A percentile compares a stretch with the other conserved stretches of the same genome.
Conservation (phyloP, 2,797 vertebrate species). For the Poeciliopsis paucimaculata region DNA sequence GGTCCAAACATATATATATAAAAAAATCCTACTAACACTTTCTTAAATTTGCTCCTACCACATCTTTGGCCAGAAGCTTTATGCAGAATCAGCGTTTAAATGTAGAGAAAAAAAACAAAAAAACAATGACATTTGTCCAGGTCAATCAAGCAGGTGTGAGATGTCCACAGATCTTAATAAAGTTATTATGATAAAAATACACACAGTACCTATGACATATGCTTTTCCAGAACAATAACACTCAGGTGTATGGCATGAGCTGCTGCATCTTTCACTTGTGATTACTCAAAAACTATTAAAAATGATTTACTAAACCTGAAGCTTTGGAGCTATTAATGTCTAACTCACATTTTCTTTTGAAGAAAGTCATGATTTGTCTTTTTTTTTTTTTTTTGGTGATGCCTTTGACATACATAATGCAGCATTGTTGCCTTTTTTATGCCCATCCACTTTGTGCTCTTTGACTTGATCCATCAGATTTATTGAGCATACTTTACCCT, state of each 20-base stretch:
- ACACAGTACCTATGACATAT: neutral
- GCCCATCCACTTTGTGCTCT: conserved; percentile 17
- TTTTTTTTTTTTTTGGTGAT: conserved; percentile 9
- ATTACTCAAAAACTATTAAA: conserved; percentile 22
- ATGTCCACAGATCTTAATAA: too few relatives aligned
- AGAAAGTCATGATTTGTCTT: conserved; percentile 40
- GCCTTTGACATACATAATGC: conserved; percentile 56
- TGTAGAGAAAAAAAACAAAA: too few relatives aligned
- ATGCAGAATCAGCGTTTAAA: too few relatives aligned
- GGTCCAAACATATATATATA: too few relatives aligned
- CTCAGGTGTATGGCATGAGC: neutral
- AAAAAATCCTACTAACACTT: too few relatives aligned
- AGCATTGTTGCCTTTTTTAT: conserved; percentile 37
- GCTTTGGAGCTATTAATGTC: conserved; percentile 19
- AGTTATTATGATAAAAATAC: too few relatives aligned
- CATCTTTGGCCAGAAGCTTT: too few relatives aligned
- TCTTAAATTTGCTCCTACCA: too few relatives aligned
- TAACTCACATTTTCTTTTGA: conserved; percentile 30
- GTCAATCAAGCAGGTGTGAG: too few relatives aligned
- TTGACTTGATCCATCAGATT: conserved; percentile 49
- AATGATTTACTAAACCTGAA: conserved; percentile 31
- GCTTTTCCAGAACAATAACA: neutral
- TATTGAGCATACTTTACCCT: conserved; percentile 37
- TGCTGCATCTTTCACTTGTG: too few relatives aligned
- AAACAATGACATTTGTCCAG: too few relatives aligned